These are phyloP conservation scores for Stegostoma tigrinum DNA, from an alignment of 2,113 vertebrate species.

Conservation along the genomic window DNA sequence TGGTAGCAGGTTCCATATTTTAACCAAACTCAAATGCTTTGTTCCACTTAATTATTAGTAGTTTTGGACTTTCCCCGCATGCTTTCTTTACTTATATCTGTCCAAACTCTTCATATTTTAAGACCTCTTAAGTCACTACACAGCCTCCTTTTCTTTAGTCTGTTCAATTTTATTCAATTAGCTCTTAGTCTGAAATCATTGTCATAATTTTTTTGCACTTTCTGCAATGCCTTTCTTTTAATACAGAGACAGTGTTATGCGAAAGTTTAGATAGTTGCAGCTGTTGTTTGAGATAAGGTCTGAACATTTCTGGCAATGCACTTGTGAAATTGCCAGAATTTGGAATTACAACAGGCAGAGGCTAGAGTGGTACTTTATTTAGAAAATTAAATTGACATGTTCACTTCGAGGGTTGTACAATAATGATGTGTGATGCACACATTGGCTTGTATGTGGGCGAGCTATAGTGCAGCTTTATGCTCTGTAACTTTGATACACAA, in stretches of 20 bases:
- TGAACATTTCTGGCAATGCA: neutral
- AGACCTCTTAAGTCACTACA: neutral
- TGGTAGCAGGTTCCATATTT: neutral
- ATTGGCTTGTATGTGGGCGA: neutral
- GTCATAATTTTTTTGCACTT: neutral
- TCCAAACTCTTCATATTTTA: neutral
- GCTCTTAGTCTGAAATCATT: neutral
- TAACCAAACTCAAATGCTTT: neutral
- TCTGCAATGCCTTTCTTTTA: neutral
- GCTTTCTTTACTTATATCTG: neutral
- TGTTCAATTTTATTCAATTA: neutral
- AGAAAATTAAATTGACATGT: conserved; percentile 27
- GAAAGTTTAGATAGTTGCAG: conserved; percentile 4
- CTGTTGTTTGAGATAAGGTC: conserved; percentile 15
- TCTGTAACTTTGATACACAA: neutral
- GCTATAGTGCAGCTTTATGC: neutral
- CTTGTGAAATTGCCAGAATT: conserved; percentile 25
- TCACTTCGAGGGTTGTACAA: neutral
- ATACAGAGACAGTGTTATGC: neutral
- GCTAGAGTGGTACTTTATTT: neutral
- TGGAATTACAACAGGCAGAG: conserved; percentile 23
- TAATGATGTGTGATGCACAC: neutral
- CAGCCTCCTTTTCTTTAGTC: neutral
- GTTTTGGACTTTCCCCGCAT: neutral
- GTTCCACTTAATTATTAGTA: neutral